Base-by-base conservation (phyloP, 2,888 invertebrate species). In the Ormyrus thymus region DNA sequence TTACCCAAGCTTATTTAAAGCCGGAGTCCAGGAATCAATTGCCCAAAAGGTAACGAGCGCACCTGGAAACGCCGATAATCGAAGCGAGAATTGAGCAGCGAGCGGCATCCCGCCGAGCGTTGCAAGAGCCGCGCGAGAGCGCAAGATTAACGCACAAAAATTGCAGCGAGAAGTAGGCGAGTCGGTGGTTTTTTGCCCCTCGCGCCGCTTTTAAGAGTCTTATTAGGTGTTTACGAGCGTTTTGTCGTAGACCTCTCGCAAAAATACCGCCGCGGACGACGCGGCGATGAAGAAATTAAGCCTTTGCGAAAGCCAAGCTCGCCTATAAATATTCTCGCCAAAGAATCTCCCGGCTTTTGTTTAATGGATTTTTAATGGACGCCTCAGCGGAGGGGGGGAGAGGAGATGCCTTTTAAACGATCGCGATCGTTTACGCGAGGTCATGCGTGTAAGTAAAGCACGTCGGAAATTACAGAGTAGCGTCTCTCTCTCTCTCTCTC, bases 191-290 rank as follows among this genome's bases (percentile, higher is more conserved):
- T 66, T 58, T 74, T 66, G 29, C 55, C 50, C 11, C 78, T 65
- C 61, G n/a, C 66, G n/a, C 48, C 6, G 45, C 29, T 43, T 46
- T 59, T 59, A 66, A 71, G 11, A n/a, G 71, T 73, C 78, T 78
- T 78, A 78, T 78, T 78, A 78, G 73, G 69, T 64, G 78, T 74
- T 78, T 74, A 74, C 73, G 73, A 78, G 73, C 73, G 48, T 74
- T 78, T 72, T 77, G 71, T 59, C 64, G 65, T 59, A 13, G 15
- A 13, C 46, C 51, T 70, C 64, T 68, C 71, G 71, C 56, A 48
- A 64, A 65, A 55, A 13, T 58, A 8, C 48, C 11, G 46, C 29
- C 9, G n/a, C 51, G 13, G 9, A 13, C 50, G 50, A 6, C 4
- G 10, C 45, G 29, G 29, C 65, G 62, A 73, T 78, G 56, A 73